Evolutionary conservation across 2,113 vertebrate species (phyloP).

Genomic region (Prunella himalayana): DNA sequence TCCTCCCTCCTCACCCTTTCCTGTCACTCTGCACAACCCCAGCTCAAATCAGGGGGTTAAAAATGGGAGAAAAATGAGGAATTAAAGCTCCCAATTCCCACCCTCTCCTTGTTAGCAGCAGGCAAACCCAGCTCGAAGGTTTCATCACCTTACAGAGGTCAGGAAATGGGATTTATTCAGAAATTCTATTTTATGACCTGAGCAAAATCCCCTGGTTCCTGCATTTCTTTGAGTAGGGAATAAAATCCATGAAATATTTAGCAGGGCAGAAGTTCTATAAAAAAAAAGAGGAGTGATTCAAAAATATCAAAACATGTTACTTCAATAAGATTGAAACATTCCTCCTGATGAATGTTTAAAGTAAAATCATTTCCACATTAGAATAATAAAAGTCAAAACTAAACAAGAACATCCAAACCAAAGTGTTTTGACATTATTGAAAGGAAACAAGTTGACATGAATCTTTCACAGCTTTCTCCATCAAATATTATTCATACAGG

Average conservation of each 20-base stretch:
- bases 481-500: constrained; percentile 10
- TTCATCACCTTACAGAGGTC: not conserved
- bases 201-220: not conserved
- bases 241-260: not conserved
- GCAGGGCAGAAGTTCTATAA: not conserved
- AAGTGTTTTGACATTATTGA: constrained; percentile 37
- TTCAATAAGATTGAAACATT: not conserved
- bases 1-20: not conserved
- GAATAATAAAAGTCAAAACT: constrained; percentile 41
- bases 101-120: not conserved
- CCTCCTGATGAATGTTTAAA: constrained; percentile 25
- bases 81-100: fast-evolving
- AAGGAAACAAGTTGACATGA: not conserved
- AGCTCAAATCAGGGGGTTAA: not conserved
- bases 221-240: not conserved
- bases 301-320: not conserved
- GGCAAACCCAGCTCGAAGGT: not conserved
- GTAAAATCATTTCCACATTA: not conserved
- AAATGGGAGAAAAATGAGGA: not conserved
- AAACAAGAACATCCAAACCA: constrained; percentile 46
- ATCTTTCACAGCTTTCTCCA: constrained; percentile 23
- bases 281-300: not conserved
- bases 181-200: not conserved
- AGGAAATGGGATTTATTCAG: not conserved
- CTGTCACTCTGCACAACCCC: fast-evolving